These are phyloP conservation scores for Callyntrura sp. DNA, from an alignment of 2,888 invertebrate species.

Conservation along the genomic window DNA sequence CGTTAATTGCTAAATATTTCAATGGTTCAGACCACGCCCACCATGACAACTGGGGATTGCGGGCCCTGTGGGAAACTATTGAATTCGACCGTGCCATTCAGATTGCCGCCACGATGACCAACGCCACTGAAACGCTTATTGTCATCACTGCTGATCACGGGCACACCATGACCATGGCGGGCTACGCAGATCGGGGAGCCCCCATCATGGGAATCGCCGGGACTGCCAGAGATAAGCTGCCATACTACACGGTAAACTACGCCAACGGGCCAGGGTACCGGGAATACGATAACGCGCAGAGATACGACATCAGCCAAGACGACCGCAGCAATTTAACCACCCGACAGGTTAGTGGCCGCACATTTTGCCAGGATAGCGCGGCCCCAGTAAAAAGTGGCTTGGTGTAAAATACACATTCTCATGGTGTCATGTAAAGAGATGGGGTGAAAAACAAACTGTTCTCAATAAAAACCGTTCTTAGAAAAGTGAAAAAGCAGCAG, in stretches of 20 bases:
- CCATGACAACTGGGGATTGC: slow-evolving; percentile 89
- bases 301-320: slow-evolving; percentile 86
- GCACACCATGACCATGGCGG: slow-evolving; percentile 87
- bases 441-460: too few relatives aligned
- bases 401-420: too few relatives aligned
- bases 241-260: slow-evolving; percentile 92
- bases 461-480: too few relatives aligned
- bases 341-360: slow-evolving; percentile 51
- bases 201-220: slow-evolving; percentile 82
- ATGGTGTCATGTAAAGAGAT: too few relatives aligned
- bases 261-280: slow-evolving; percentile 90
- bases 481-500: too few relatives aligned
- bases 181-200: slow-evolving; percentile 57
- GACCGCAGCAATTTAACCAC: slow-evolving; percentile 78
- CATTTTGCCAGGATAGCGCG: slow-evolving; percentile 60
- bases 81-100: slow-evolving; percentile 91
- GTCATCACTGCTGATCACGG: slow-evolving; percentile 93
- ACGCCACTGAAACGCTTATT: slow-evolving; percentile 90
- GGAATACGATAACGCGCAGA: slow-evolving; percentile 85
- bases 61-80: slow-evolving; percentile 92
- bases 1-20: too few relatives aligned
- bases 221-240: slow-evolving; percentile 86
- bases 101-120: slow-evolving; percentile 88
- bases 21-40: slow-evolving; percentile 88
- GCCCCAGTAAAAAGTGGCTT: too few relatives aligned